These are phyloP conservation scores for Halcyon chelicuti DNA, from an alignment of 2,797 vertebrate species.

Conservation along the genomic window DNA sequence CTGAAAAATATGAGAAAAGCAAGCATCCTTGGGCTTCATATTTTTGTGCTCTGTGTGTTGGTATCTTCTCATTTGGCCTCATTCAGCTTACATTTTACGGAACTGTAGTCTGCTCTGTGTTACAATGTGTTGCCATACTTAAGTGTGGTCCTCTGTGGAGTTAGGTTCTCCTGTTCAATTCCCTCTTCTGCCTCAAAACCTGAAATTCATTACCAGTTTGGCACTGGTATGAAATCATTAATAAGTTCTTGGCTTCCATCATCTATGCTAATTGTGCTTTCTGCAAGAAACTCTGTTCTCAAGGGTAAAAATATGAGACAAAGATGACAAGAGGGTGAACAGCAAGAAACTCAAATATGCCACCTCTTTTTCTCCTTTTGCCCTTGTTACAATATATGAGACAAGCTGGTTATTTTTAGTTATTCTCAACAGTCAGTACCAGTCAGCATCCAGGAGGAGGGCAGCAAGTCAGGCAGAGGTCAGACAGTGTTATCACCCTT, in stretches of 20 bases:
- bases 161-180: neutral
- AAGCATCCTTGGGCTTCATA: neutral
- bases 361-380: neutral
- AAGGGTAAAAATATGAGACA: neutral
- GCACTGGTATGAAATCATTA: slow-evolving; percentile 5
- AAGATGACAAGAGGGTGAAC: neutral
- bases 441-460: slow-evolving; percentile 80
- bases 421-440: slow-evolving; percentile 43
- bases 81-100: neutral
- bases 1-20: neutral
- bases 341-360: neutral
- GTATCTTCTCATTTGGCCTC: neutral
- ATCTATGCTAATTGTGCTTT: slow-evolving; percentile 10
- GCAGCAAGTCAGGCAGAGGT: slow-evolving; percentile 83
- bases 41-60: neutral
- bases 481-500: slow-evolving; percentile 85
- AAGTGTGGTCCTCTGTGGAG: neutral
- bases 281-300: slow-evolving; percentile 6
- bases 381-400: slow-evolving; percentile 5
- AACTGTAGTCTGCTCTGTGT: neutral
- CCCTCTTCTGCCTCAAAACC: neutral
- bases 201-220: slow-evolving; percentile 35
- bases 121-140: neutral
- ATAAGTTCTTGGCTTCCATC: slow-evolving; percentile 23
- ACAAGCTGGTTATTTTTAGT: slow-evolving; percentile 66